A percentile compares a stretch with the other conserved stretches of the same genome.
Conservation (phyloP, 1,140 invertebrate species). For the Diachasmimorpha longicaudata region DNA sequence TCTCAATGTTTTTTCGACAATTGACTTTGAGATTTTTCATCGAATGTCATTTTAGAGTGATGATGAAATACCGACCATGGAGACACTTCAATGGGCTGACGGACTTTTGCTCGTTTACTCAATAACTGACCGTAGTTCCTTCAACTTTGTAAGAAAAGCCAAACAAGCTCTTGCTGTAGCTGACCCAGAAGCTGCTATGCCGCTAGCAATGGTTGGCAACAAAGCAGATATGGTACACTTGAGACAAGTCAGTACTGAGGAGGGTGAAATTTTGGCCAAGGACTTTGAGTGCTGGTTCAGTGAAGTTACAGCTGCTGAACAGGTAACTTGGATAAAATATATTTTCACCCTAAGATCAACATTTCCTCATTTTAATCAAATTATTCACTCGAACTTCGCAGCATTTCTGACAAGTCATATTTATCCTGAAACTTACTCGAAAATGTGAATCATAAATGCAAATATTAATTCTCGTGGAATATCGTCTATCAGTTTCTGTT, state of each 20-base stretch:
- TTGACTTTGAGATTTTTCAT: too few species aligned
- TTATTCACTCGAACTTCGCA: too few species aligned
- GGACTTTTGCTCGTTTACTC: conserved; percentile 89
- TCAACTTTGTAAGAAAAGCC: conserved; percentile 81
- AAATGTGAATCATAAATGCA: too few species aligned
- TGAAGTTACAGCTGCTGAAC: conserved; percentile 89
- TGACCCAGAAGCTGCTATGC: conserved; percentile 69
- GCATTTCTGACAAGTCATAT: too few species aligned
- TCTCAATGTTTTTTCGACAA: background rate
- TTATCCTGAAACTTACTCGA: too few species aligned
- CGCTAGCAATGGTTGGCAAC: conserved; percentile 83
- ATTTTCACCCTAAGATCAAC: background rate
- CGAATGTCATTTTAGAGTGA: conserved; percentile 55
- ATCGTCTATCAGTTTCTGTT: background rate
- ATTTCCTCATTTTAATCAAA: background rate
- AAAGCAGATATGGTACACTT: conserved; percentile 93
- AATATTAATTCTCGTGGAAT: too few species aligned
- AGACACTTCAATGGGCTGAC: conserved; percentile 87
- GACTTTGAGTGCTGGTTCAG: conserved; percentile 86
- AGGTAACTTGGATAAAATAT: conserved; percentile 64
- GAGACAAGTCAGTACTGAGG: conserved; percentile 85
- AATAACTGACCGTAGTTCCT: conserved; percentile 86
- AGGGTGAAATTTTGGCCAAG: conserved; percentile 87
- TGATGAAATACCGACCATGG: conserved; percentile 77
- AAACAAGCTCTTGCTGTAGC: conserved; percentile 72